These are phyloP conservation scores for Mormyrops boulengeri DNA, from an alignment of 2,797 vertebrate species.

Conservation along the genomic window DNA sequence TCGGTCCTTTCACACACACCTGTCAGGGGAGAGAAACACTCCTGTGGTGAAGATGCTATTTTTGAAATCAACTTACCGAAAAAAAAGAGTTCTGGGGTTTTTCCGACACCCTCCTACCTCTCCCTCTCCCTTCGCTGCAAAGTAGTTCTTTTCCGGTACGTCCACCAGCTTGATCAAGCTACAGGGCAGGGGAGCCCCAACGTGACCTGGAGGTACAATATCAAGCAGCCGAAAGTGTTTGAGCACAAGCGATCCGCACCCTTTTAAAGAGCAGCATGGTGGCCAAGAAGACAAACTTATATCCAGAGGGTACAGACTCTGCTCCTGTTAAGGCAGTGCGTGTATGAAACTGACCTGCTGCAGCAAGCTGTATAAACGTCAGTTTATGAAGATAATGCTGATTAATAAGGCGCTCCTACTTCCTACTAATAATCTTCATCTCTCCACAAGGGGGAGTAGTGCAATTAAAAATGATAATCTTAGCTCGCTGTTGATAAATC, in stretches of 20 bases:
- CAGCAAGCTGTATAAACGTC: background rate
- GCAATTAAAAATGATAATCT: background rate
- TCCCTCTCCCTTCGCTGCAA: constrained; percentile 86
- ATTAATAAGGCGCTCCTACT: background rate
- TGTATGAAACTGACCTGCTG: background rate
- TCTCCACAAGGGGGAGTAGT: constrained; percentile 17
- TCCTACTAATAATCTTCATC: background rate
- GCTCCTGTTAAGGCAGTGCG: background rate
- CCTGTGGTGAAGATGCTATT: background rate
- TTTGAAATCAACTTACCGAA: background rate
- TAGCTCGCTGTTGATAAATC: background rate
- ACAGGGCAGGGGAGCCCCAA: constrained; percentile 91
- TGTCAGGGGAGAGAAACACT: constrained; percentile 41
- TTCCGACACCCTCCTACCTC: constrained; percentile 64
- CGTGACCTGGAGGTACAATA: constrained; percentile 69
- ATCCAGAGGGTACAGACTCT: background rate
- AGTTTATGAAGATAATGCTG: background rate
- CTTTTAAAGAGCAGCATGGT: background rate
- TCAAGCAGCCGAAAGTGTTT: background rate
- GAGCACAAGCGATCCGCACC: background rate
- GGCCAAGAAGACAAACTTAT: background rate
- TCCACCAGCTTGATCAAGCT: constrained; percentile 91
- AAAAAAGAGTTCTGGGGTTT: background rate
- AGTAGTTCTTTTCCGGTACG: constrained; percentile 94
- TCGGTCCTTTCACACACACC: constrained; percentile 96